A percentile compares a stretch with the other conserved stretches of the same genome.
These are phyloP conservation scores for Noctua pronuba DNA, from an alignment of 2,888 invertebrate genomes.

Conservation along the genomic window DNA sequence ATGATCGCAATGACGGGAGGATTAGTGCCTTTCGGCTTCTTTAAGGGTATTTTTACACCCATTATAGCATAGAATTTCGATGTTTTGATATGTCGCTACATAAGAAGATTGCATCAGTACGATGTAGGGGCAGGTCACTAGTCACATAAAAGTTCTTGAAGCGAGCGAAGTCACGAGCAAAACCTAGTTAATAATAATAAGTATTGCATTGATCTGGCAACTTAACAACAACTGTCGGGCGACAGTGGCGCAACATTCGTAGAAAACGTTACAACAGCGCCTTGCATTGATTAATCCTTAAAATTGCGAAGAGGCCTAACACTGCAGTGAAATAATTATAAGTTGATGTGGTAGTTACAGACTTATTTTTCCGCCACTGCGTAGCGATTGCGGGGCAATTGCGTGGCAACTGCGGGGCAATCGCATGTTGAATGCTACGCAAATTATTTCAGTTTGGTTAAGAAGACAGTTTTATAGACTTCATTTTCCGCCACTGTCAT, in stretches of 20 bases:
- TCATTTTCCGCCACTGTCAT: slow-evolving; percentile 12
- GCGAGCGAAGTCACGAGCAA: not conserved
- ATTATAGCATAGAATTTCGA: not conserved
- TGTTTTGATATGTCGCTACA: not conserved
- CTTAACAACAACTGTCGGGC: slow-evolving; percentile 30
- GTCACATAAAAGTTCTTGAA: not conserved
- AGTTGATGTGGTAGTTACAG: not conserved
- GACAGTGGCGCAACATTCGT: slow-evolving; percentile 31
- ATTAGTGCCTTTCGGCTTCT: too few relatives aligned
- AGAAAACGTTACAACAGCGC: slow-evolving; percentile 21
- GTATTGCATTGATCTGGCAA: slow-evolving; percentile 49
- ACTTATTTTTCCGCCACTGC: slow-evolving; percentile 9
- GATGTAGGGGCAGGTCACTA: not conserved
- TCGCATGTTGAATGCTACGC: slow-evolving; percentile 8
- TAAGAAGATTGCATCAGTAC: not conserved
- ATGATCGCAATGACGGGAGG: too few relatives aligned
- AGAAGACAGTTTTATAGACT: not conserved
- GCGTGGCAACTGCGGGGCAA: slow-evolving; percentile 31
- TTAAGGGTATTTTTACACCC: too few relatives aligned
- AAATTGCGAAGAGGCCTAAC: not conserved
- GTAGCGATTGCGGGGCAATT: slow-evolving; percentile 26
- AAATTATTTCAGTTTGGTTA: slow-evolving; percentile 5
- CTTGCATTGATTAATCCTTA: not conserved
- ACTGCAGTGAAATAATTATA: not conserved
- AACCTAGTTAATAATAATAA: slow-evolving; percentile 28